phyloP scores from a whole-genome alignment of 2,113 vertebrate species.

The Aramus guarauna region DNA sequence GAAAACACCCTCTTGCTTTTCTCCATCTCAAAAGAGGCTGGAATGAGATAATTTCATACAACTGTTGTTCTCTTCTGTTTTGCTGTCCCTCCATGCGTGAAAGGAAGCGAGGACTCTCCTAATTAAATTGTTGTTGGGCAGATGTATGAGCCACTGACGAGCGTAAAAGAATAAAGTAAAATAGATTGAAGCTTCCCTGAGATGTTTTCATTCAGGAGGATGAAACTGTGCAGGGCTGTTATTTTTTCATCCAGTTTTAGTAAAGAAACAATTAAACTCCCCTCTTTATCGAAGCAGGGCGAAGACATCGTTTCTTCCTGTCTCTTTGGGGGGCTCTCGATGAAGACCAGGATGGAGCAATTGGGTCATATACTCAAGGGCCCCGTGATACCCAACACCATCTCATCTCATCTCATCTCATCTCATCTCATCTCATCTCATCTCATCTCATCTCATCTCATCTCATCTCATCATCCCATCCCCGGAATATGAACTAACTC shows the following conservation, averaged over 20 bases:
- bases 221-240: background rate
- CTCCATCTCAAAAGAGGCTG: background rate
- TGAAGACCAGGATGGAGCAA: background rate
- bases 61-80: background rate
- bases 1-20: background rate
- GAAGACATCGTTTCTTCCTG: background rate
- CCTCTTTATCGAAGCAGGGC: background rate
- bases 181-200: background rate
- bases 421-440: background rate
- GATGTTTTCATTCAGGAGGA: background rate
- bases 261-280: background rate
- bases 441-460: too few species aligned
- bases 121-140: background rate
- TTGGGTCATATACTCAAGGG: background rate
- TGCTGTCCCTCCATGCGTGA: background rate
- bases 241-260: background rate
- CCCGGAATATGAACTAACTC: background rate
- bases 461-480: too few species aligned
- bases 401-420: background rate
- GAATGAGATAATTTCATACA: background rate
- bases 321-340: background rate
- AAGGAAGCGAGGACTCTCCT: background rate
- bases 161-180: background rate
- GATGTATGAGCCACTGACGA: background rate
- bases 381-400: background rate